A percentile compares a stretch with the other conserved stretches of the same genome.
These are phyloP conservation scores for Neelides sp. DNA, from an alignment of 1,140 invertebrate species.

Conservation along the genomic window DNA sequence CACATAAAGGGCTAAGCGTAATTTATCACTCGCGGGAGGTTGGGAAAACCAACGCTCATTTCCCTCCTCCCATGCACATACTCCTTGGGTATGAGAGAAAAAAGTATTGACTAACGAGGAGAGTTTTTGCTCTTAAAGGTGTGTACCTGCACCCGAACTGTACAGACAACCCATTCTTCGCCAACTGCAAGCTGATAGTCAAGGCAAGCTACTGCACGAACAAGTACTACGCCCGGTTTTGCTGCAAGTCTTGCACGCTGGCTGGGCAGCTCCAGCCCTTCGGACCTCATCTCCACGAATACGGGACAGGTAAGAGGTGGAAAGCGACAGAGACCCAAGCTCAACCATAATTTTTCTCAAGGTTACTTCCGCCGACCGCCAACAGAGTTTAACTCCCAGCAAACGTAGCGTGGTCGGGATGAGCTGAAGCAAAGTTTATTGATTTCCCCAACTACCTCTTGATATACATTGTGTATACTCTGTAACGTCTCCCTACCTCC, in stretches of 20 bases:
- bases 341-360: neutral
- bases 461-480: too few species aligned
- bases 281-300: constrained; percentile 37
- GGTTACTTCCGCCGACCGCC: neutral
- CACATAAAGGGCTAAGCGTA: neutral
- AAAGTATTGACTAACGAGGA: too few species aligned
- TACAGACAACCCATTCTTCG: constrained; percentile 74
- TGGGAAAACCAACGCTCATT: too few species aligned
- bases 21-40: too few species aligned
- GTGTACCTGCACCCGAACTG: constrained; percentile 61
- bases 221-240: constrained; percentile 80
- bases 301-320: constrained; percentile 14
- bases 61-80: too few species aligned
- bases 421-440: too few species aligned
- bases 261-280: constrained; percentile 54
- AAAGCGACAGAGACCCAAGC: neutral
- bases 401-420: too few species aligned
- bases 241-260: constrained; percentile 76
- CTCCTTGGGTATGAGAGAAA: too few species aligned
- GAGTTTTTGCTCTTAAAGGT: too few species aligned
- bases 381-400: too few species aligned
- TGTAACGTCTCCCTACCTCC: too few species aligned
- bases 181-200: constrained; percentile 76
- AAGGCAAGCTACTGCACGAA: constrained; percentile 67
- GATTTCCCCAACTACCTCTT: too few species aligned